These are phyloP conservation scores for Leptura quadrifasciata DNA, from an alignment of 2,888 invertebrate species.

Conservation along the genomic window DNA sequence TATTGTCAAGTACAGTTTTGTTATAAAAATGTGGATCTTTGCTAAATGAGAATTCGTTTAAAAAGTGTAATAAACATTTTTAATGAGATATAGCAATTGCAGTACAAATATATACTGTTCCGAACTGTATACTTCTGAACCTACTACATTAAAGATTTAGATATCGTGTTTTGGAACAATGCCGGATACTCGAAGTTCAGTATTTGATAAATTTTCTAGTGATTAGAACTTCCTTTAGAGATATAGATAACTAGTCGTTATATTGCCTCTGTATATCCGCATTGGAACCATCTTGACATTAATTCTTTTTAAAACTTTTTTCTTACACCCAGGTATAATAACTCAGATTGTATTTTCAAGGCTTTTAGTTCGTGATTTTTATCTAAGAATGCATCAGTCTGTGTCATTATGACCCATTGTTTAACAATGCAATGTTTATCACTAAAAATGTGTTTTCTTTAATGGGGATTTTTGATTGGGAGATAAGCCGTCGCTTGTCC, in stretches of 20 bases:
- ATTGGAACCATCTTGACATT: slow-evolving; percentile 41
- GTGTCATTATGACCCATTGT: slow-evolving; percentile 69
- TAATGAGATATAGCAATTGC: not conserved
- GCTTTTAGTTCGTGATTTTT: slow-evolving; percentile 47
- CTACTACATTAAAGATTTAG: slow-evolving; percentile 28
- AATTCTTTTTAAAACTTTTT: slow-evolving; percentile 44
- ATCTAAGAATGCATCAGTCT: slow-evolving; percentile 67
- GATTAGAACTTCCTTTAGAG: slow-evolving; percentile 68
- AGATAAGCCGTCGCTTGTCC: slow-evolving; percentile 43
- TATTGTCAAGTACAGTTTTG: no score
- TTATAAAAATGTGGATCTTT: no score
- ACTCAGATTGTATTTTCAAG: slow-evolving; percentile 54
- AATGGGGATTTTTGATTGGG: slow-evolving; percentile 49
- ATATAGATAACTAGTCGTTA: slow-evolving; percentile 63
- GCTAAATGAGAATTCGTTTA: no score
- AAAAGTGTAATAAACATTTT: not conserved
- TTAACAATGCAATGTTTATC: slow-evolving; percentile 63
- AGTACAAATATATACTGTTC: not conserved
- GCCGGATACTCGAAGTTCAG: slow-evolving; percentile 67
- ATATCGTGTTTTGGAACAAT: slow-evolving; percentile 56
- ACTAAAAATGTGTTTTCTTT: slow-evolving; percentile 61
- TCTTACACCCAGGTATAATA: slow-evolving; percentile 50
- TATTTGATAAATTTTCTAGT: slow-evolving; percentile 67
- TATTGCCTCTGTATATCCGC: slow-evolving; percentile 39
- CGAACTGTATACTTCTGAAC: not conserved